Evolutionary conservation across 2,113 vertebrate species (phyloP).

Genomic region (Phylloscopus trochiloides): DNA sequence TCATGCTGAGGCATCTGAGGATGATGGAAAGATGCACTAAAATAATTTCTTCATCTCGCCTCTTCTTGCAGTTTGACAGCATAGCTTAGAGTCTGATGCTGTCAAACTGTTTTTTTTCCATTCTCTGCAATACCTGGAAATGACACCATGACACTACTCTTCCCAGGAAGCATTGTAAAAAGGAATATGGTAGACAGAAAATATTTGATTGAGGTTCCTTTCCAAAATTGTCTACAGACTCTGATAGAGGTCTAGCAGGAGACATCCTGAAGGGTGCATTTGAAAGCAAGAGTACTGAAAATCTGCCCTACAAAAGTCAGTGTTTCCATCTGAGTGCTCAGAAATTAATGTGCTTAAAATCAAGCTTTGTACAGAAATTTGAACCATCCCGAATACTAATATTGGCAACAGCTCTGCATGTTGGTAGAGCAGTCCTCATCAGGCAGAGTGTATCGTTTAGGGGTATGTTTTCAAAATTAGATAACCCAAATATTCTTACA

Average conservation of each 20-base stretch:
- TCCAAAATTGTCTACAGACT: neutral
- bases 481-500: conserved; percentile 1
- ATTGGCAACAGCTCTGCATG: neutral
- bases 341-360: neutral
- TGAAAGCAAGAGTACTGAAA: neutral
- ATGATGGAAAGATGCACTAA: neutral
- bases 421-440: neutral
- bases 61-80: neutral
- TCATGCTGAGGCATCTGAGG: neutral
- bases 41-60: neutral
- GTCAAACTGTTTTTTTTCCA: neutral
- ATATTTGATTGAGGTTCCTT: neutral
- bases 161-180: neutral
- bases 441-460: neutral
- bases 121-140: neutral
- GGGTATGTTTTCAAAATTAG: conserved; percentile 21
- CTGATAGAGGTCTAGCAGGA: neutral
- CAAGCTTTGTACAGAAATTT: neutral
- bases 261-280: neutral
- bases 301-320: neutral
- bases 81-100: neutral
- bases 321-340: conserved; percentile 11
- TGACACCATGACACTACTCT: neutral
- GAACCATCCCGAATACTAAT: neutral
- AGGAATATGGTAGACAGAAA: neutral